Evolutionary conservation across 2,888 invertebrate genomes (phyloP), one percentile per base, ranked within the genome.

Genomic region (Drosophila fulvimacula): DNA sequence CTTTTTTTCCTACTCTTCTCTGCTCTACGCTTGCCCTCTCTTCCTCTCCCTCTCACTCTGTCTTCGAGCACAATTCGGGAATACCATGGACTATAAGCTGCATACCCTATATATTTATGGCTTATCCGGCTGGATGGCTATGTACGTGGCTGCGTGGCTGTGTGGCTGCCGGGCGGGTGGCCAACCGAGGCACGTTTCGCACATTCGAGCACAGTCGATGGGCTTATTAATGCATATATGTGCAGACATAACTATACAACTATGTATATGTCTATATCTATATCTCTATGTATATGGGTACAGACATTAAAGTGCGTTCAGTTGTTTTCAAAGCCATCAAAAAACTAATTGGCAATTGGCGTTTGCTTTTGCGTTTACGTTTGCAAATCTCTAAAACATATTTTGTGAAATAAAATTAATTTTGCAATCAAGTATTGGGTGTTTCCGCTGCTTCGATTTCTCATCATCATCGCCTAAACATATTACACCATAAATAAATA

Each of bases 51-150:
- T 7, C 15, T n/a, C 27, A 3, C 27, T 11, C 68, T 63, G 69
- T 39, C 57, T 58, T 24, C 60, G 27, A 15, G 15, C 41, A 42
- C 53, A 62, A 58, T 68, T 75, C 69, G 84, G 82, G 84, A 83
- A 86, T 82, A 73, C 76, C 81, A 53, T 66, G 68, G 74, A 74
- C 58, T 62, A 57, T 30, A 48, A 48, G 30, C 7, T 13, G 48
- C 48, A 48, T 3, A 7, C 48, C 15, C 21, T 36, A 4, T 34
- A 15, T 10, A 34, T 34, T 15, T 13, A 17, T 9, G 39, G 27
- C 27, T 15, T 2, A 13, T 38, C 13, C 27, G 24, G 19, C 42
- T 30, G 55, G n/a, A 59, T 24, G 34, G 41, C n/a, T n/a, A n/a
- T n/a, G n/a, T n/a, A n/a, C n/a, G n/a, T n/a, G n/a, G n/a, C n/a